Evolutionary conservation across 1,140 invertebrate genomes (phyloP).

Genomic region (Drosophila paulistorum): DNA sequence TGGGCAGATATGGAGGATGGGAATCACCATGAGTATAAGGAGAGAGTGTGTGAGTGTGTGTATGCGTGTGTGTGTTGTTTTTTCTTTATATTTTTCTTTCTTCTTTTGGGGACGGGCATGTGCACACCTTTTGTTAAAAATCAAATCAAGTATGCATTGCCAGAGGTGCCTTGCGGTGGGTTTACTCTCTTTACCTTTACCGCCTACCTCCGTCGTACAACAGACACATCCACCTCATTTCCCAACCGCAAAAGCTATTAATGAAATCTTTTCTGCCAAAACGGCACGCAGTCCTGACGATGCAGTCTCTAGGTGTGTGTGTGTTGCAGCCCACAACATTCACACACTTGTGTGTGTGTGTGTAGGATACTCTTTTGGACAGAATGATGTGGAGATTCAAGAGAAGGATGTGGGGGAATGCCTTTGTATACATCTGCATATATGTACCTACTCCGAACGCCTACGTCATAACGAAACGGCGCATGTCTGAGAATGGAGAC

Average conservation of each 20-base stretch:
- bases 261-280: constrained; percentile 71
- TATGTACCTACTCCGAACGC: constrained; percentile 18
- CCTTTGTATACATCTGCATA: background rate
- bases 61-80: background rate
- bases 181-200: background rate
- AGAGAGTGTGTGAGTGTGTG: constrained; percentile 12
- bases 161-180: constrained; percentile 10
- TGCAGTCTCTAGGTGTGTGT: background rate
- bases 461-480: constrained; percentile 41
- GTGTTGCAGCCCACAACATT: constrained; percentile 5
- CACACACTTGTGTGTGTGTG: background rate
- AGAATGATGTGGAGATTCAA: background rate
- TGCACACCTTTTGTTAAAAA: constrained; percentile 57
- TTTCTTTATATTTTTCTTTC: background rate
- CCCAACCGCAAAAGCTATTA: constrained; percentile 62
- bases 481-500: constrained; percentile 51
- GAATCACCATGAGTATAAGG: constrained; percentile 5
- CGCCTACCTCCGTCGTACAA: background rate
- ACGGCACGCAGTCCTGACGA: constrained; percentile 49
- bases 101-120: constrained; percentile 4
- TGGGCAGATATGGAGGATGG: constrained; percentile 33
- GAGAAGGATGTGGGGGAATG: background rate
- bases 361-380: background rate
- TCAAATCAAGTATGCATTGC: constrained; percentile 61
- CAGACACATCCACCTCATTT: constrained; percentile 18